Conservation (phyloP, 2,888 invertebrate species). For the Halictus quadricinctus region DNA sequence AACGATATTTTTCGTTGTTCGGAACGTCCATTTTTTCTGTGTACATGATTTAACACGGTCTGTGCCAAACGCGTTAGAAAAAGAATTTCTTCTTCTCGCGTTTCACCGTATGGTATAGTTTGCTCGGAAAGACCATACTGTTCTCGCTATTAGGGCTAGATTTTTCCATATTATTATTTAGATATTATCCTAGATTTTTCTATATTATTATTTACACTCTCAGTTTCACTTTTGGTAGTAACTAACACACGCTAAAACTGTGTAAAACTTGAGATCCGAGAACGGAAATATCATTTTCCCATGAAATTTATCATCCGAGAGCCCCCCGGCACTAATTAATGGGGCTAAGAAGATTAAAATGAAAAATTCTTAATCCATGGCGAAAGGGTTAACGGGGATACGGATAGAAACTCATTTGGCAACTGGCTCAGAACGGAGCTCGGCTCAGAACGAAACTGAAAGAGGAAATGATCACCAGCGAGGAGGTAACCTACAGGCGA, state of each 20-base stretch:
- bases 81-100: too few species aligned
- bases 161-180: too few species aligned
- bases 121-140: too few species aligned
- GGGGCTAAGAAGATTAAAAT: background rate
- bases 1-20: background rate
- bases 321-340: background rate
- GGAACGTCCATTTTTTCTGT: background rate
- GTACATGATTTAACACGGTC: too few species aligned
- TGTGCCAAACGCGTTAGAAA: too few species aligned
- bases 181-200: too few species aligned
- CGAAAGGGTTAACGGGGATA: constrained; percentile 1
- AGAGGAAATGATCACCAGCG: background rate
- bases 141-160: too few species aligned
- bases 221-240: background rate
- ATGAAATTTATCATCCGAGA: background rate
- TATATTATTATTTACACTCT: too few species aligned
- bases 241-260: background rate
- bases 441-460: background rate
- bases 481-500: background rate
- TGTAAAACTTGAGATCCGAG: background rate
- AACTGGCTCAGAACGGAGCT: background rate
- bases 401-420: background rate
- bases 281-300: background rate
- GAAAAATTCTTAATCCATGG: background rate
- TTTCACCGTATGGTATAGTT: too few species aligned